Base-by-base conservation (phyloP, 2,888 invertebrate genomes). In the Folsomia candida region DNA sequence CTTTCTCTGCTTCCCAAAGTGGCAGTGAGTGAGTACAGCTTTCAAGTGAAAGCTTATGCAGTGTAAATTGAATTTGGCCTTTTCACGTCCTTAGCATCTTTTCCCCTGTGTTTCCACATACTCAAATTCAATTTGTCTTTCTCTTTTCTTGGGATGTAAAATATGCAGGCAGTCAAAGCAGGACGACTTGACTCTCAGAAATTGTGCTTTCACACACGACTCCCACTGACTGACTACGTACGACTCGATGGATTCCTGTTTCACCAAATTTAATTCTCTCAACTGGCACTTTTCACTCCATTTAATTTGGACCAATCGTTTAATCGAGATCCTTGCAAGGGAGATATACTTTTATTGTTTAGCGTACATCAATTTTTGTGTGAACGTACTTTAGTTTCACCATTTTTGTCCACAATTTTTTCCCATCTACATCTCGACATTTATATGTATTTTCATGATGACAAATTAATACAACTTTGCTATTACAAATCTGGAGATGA, bases 111-210 rank as follows among this genome's bases (percentile, higher is more conserved):
- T 71, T 74, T 74, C 71, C 71, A 51, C 70, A 61, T 62, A 67
- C 66, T 71, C 69, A 71, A 75, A 75, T 72, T 72, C 72, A 75
- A 75, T 75, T 75, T 75, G 68, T 66, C 70, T 68, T 72, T 64
- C 61, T 54, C 70, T 69, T 58, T 64, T 27, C 62, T 14, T 47
- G 20, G 6, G 27, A 6, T 18, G 11, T 6, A 25, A n/a, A 57
- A 25, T 18, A 37, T 60, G 37, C 37, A 59, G 51, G 26, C 47
- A 26, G 29, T 37, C 37, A 37, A 37, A 37, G 37, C 37, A 37
- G 37, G 14, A 14, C 37, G 4, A 37, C 37, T 37, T 37, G 37
- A 37, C 37, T 37, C 37, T 37, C 37, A 14, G 37, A 37, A 37
- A 37, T 37, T 37, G 37, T 37, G 37, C 37, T 37, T 37, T 37